Evolutionary conservation across 2,113 vertebrate genomes (phyloP).

Genomic region (Solenodon paradoxus): DNA sequence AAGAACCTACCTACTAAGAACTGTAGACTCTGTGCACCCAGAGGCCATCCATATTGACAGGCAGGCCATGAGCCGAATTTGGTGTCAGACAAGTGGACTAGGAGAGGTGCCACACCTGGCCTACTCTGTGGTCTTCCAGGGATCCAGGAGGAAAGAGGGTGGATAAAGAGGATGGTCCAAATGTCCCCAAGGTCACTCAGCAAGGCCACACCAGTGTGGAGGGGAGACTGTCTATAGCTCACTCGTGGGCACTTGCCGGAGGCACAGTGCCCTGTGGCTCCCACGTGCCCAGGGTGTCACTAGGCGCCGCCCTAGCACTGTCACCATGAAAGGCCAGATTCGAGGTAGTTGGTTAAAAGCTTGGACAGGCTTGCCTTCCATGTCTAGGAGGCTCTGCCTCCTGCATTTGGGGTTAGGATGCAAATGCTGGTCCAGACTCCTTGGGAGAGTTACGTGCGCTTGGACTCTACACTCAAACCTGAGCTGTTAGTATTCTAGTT

Average conservation of each 20-base stretch:
- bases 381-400: background rate
- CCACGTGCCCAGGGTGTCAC: background rate
- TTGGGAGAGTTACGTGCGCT: background rate
- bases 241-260: accelerated
- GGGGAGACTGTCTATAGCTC: background rate
- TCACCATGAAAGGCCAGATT: accelerated
- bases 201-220: background rate
- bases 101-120: background rate
- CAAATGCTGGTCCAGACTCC: background rate
- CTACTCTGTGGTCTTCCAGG: background rate
- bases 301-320: background rate
- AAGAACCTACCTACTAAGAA: background rate
- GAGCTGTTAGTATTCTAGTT: background rate
- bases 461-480: background rate
- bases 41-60: background rate
- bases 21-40: background rate
- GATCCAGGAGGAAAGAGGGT: background rate
- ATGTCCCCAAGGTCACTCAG: slow-evolving; percentile 63
- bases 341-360: background rate
- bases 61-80: background rate
- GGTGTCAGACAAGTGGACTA: background rate
- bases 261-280: background rate
- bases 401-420: background rate
- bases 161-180: background rate
- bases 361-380: background rate